These are phyloP conservation scores for Dicrurus megarhynchus DNA, from an alignment of 2,113 vertebrate species.

Conservation along the genomic window DNA sequence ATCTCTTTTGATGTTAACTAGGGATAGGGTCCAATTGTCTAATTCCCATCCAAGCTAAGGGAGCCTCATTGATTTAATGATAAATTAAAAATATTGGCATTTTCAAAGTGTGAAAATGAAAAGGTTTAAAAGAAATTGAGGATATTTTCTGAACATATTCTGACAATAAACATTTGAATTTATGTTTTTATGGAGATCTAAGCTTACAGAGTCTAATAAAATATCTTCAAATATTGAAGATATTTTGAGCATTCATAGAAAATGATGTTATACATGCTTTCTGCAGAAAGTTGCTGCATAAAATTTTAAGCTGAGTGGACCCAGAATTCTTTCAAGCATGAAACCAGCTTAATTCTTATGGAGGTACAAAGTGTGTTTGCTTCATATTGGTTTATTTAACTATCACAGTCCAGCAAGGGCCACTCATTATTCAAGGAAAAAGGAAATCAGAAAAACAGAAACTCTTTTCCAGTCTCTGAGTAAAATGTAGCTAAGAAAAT, in stretches of 20 bases:
- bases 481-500: not conserved
- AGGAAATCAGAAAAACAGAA: not conserved
- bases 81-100: not conserved
- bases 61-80: not conserved
- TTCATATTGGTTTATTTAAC: not conserved
- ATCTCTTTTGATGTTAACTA: not conserved
- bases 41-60: not conserved
- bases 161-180: not conserved
- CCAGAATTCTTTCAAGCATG: not conserved
- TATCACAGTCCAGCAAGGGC: not conserved
- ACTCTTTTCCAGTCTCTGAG: not conserved
- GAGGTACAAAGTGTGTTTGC: not conserved
- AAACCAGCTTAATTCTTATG: not conserved
- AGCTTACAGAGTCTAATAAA: not conserved
- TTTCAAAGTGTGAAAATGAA: not conserved
- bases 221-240: not conserved
- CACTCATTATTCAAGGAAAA: not conserved
- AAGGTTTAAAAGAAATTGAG: not conserved
- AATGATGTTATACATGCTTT: not conserved
- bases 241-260: not conserved
- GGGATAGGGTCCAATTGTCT: not conserved
- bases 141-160: not conserved
- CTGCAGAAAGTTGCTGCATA: not conserved
- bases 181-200: not conserved
- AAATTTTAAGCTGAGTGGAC: not conserved